phyloP scores from a whole-genome alignment of 2,113 vertebrate species.

The Anolis carolinensis region DNA sequence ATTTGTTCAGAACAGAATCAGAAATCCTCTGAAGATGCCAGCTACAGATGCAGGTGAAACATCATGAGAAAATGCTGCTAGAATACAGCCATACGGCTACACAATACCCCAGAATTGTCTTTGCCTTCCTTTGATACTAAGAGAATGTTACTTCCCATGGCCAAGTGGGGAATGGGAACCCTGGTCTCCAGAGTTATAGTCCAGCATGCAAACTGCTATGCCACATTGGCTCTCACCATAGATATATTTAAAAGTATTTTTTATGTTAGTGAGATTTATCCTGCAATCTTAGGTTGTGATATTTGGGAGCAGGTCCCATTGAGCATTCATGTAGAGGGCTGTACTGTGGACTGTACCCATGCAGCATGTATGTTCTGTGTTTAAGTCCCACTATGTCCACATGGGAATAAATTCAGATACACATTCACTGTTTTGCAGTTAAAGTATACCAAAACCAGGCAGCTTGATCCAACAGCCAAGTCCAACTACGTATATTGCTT shows the following conservation, averaged over 20 bases:
- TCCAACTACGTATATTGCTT: neutral
- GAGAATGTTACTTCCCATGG: too few species aligned
- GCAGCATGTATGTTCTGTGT: neutral
- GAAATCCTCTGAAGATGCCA: too few species aligned
- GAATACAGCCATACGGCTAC: too few species aligned
- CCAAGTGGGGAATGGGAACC: too few species aligned
- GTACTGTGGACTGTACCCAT: neutral
- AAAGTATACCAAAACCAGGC: neutral
- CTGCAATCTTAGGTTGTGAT: neutral
- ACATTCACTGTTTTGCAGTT: neutral
- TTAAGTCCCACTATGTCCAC: neutral
- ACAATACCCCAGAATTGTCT: too few species aligned
- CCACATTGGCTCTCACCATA: too few species aligned
- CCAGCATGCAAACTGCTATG: too few species aligned
- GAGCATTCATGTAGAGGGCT: neutral
- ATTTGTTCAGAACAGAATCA: too few species aligned
- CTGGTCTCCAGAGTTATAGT: too few species aligned
- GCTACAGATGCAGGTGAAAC: too few species aligned
- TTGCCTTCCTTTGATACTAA: too few species aligned
- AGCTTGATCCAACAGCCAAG: neutral
- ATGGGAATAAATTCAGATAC: neutral
- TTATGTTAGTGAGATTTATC: neutral
- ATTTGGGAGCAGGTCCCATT: neutral
- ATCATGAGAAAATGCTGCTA: too few species aligned
- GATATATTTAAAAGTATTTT: neutral